phyloP scores from a whole-genome alignment of 2,888 invertebrate species.

The Cepaea hortensis region DNA sequence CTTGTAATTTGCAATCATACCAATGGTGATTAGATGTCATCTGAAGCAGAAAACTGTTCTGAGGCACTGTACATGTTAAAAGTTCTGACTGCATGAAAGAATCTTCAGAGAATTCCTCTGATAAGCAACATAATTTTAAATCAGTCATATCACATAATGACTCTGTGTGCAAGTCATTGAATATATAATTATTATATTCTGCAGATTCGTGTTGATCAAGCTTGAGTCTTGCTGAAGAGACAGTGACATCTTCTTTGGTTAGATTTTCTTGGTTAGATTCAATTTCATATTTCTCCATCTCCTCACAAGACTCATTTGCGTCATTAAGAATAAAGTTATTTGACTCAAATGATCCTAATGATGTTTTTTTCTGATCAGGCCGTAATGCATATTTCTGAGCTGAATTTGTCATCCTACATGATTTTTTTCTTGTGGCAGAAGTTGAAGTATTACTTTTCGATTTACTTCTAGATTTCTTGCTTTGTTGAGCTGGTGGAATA shows the following conservation, averaged over 20 bases:
- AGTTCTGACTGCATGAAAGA: not conserved
- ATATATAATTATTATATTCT: not conserved
- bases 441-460: conserved; percentile 5
- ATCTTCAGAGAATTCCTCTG: not conserved
- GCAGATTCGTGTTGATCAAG: not conserved
- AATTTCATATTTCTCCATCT: not conserved
- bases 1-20: not conserved
- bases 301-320: not conserved
- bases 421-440: not conserved
- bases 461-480: conserved; percentile 8
- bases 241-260: not conserved
- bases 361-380: not conserved
- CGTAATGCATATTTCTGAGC: not conserved
- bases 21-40: not conserved
- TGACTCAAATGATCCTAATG: not conserved
- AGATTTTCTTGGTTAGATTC: not conserved
- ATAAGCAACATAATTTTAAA: not conserved
- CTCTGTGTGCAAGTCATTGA: not conserved
- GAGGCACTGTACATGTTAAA: not conserved
- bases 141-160: not conserved
- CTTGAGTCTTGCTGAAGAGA: not conserved
- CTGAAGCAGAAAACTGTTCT: not conserved
- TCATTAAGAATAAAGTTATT: not conserved
- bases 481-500: conserved; percentile 45
- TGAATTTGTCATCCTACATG: not conserved